Conservation (phyloP, 2,888 invertebrate genomes). For the Congeria kusceri region DNA sequence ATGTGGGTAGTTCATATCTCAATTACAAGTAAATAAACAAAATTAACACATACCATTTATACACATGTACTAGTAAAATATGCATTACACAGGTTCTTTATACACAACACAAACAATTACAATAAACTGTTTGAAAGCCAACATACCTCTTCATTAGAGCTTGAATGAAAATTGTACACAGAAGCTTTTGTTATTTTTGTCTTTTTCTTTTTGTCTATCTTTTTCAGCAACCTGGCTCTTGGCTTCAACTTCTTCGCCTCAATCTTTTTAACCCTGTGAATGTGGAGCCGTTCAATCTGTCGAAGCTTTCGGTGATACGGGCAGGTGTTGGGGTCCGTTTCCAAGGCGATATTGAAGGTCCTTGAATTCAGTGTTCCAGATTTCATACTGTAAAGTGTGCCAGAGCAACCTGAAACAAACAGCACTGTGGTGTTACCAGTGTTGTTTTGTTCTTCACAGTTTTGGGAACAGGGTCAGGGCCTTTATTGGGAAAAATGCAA, state of each 20-base stretch:
- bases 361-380: slow-evolving; percentile 71
- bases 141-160: slow-evolving; percentile 24
- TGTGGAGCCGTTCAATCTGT: slow-evolving; percentile 71
- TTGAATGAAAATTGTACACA: slow-evolving; percentile 39
- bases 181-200: slow-evolving; percentile 2
- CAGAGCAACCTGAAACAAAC: slow-evolving; percentile 68
- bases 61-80: too few relatives aligned
- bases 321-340: slow-evolving; percentile 77
- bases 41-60: too few relatives aligned
- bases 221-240: not conserved
- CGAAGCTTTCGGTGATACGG: slow-evolving; percentile 70
- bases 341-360: slow-evolving; percentile 78
- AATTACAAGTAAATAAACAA: too few relatives aligned
- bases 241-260: slow-evolving; percentile 4
- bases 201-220: slow-evolving; percentile 1
- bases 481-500: too few relatives aligned
- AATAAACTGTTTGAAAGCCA: too few relatives aligned
- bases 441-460: too few relatives aligned
- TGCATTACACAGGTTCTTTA: too few relatives aligned
- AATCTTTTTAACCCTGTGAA: slow-evolving; percentile 42
- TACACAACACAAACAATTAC: too few relatives aligned
- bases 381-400: slow-evolving; percentile 22
- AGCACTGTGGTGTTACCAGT: too few relatives aligned
- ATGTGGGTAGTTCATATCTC: too few relatives aligned
- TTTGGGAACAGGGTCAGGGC: too few relatives aligned